Conservation (phyloP, 2,797 vertebrate species). For the Sibirionetta formosa region DNA sequence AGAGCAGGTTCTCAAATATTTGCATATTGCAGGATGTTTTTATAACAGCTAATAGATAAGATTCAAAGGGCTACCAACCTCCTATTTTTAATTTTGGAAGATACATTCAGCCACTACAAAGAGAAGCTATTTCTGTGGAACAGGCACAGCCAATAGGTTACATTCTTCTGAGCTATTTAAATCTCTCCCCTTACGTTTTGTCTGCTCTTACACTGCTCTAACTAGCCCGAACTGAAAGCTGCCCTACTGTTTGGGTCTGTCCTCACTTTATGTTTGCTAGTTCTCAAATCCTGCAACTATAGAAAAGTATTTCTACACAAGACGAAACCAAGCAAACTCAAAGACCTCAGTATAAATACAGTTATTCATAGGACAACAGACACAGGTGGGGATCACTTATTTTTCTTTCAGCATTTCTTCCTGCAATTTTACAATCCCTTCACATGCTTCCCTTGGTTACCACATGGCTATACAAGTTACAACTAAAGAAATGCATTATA, state of each 20-base stretch:
- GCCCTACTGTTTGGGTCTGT: not conserved
- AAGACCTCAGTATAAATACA: not conserved
- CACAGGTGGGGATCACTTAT: not conserved
- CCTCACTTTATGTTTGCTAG: not conserved
- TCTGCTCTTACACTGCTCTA: not conserved
- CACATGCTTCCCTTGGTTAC: not conserved
- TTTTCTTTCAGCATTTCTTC: not conserved
- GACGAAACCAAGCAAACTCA: not conserved
- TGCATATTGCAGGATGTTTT: conserved; percentile 6
- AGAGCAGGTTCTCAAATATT: not conserved
- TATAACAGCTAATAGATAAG: not conserved
- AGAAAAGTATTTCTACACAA: not conserved
- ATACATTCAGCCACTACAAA: conserved; percentile 19
- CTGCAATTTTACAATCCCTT: not conserved
- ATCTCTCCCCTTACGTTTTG: not conserved
- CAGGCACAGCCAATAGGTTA: conserved; percentile 4
- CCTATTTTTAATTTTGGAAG: conserved; percentile 59
- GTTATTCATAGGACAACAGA: not conserved
- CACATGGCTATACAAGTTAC: not conserved
- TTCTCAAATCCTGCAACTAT: not conserved
- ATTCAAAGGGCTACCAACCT: not conserved
- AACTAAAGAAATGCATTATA: not conserved
- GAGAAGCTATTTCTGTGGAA: conserved; percentile 29
- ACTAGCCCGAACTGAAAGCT: not conserved
- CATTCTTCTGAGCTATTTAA: conserved; percentile 63